Conservation (phyloP, 2,797 vertebrate species). For the Crax fasciolata region DNA sequence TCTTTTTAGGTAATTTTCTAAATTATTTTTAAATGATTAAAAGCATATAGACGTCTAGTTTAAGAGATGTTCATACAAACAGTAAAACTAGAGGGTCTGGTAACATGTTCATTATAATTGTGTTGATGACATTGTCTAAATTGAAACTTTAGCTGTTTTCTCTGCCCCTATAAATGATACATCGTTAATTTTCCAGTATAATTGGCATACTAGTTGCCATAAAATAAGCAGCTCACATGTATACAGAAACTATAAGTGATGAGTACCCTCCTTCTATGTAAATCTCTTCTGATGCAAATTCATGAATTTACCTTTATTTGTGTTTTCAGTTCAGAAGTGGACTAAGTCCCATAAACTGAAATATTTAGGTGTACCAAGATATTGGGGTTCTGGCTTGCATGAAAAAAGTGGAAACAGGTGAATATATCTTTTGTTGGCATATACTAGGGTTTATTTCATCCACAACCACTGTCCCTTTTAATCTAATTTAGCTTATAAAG, state of each 20-base stretch:
- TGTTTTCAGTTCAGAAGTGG: conserved; percentile 92
- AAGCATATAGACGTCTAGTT: too few species aligned
- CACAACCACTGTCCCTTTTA: background rate
- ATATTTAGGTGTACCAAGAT: conserved; percentile 93
- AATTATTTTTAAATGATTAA: background rate
- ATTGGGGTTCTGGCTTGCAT: conserved; percentile 96
- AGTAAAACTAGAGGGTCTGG: background rate
- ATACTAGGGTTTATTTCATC: background rate
- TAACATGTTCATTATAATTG: background rate
- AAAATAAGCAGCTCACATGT: conserved; percentile 23
- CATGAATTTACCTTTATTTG: conserved; percentile 65
- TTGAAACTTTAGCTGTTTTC: background rate
- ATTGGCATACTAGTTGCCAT: background rate
- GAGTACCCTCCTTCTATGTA: background rate
- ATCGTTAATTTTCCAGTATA: background rate
- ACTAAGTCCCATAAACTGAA: conserved; percentile 90
- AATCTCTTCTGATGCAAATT: background rate
- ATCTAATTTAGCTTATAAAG: background rate
- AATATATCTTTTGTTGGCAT: conserved; percentile 50
- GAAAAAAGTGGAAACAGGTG: conserved; percentile 91
- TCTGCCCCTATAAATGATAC: background rate
- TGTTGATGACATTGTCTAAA: background rate
- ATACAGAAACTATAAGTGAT: background rate
- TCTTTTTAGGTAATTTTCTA: background rate
- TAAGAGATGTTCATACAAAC: background rate